Base-by-base conservation (phyloP, 2,113 vertebrate species). In the Plecturocebus donacophilus region DNA sequence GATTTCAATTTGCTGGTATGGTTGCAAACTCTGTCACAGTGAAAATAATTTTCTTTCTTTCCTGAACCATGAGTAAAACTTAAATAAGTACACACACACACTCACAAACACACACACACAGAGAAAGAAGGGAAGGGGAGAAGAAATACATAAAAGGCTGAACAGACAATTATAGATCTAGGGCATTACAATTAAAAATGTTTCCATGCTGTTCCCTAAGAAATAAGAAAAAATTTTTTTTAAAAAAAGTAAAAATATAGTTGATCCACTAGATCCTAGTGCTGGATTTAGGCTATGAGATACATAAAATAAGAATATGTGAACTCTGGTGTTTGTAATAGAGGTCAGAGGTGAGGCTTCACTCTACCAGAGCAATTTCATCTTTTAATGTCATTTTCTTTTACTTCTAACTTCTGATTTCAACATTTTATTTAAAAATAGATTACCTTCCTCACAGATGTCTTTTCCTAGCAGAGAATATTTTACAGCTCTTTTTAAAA, bases 401-500 rank as follows among this genome's bases (percentile, higher is more conserved):
- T 93, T 66, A 80, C 23, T 80, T 92, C 70, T 76, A 94, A 76
- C 47, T 56, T 23, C 19, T 83, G 23, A 83, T 83, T 94, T 87
- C 35, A 93, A 77, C 32, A 79, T 30, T 92, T 85, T 45, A 89
- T n/a, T 13, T 73, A 73, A 96, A 8, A 92, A 49, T 2, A 45
- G 52, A 75, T 88, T 70, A 88, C 6, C 79, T 75, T 86, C 5
- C 12, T 86, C 91, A 83, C 68, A 95, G 61, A 93, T 93, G n/a
- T 73, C 42, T 80, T 89, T 93, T 68, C 30, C 16, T 64, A 17
- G 32, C 11, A 66, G 21, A 66, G n/a, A 87, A 42, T 42, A 89
- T 35, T 91, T 77, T 56, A 49, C 13, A 68, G 19, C 14, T 40
- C 93, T 95, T 87, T 93, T 86, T 88, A 47, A 94, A 83, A 84